Percentiles rank a stretch among this genome's conserved stretches.
Evolutionary conservation across 2,888 invertebrate genomes (phyloP).

Genomic region (Dorcus parallelipipedus): DNA sequence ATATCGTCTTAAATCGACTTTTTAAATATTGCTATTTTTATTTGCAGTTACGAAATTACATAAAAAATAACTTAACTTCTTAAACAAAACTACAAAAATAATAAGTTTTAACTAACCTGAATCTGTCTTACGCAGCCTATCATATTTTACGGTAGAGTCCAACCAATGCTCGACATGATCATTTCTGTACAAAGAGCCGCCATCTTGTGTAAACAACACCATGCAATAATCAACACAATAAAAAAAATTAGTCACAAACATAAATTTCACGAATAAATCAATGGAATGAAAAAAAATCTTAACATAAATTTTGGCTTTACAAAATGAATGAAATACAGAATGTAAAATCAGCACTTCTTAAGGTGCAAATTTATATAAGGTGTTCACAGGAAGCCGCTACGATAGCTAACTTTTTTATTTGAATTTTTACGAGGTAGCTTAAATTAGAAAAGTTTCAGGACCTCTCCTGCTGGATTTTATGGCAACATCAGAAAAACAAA

Average conservation of each 20-base stretch:
- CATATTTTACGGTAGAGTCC: constrained; percentile 41
- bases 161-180: constrained; percentile 42
- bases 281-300: constrained; percentile 3
- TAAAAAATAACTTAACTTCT: background rate
- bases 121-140: constrained; percentile 36
- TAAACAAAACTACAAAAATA: constrained; percentile 2
- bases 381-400: no score
- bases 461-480: no score
- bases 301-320: background rate
- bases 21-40: background rate
- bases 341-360: no score
- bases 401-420: no score
- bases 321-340: no score
- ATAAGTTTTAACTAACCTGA: constrained; percentile 39
- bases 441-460: no score
- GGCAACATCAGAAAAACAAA: no score
- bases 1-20: no score
- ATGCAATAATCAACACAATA: background rate
- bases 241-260: background rate
- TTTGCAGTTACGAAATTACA: background rate
- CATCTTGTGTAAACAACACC: background rate
- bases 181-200: constrained; percentile 24
- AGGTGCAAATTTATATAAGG: no score
- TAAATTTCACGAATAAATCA: constrained; percentile 2
- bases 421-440: no score